These are phyloP conservation scores for Alsophila aescularia DNA, from an alignment of 2,888 invertebrate species.

Conservation along the genomic window DNA sequence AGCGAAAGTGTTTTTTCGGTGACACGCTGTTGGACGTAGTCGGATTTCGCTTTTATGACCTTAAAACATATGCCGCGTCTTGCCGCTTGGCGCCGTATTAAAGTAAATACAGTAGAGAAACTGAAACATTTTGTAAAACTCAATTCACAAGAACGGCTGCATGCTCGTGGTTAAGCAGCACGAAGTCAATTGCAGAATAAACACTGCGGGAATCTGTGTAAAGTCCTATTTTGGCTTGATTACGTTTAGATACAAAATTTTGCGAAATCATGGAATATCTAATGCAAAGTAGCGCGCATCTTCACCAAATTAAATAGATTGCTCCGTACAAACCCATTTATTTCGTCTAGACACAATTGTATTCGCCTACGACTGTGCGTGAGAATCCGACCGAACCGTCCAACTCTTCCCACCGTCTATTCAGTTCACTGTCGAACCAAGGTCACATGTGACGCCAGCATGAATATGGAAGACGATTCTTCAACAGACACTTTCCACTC, in stretches of 20 bases:
- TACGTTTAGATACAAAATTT: too few relatives aligned
- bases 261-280: too few relatives aligned
- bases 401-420: background rate
- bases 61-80: constrained; percentile 38
- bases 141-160: background rate
- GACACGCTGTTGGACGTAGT: constrained; percentile 41
- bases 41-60: constrained; percentile 58
- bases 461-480: constrained; percentile 23
- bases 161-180: background rate
- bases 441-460: constrained; percentile 23
- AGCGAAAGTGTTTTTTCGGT: constrained; percentile 58
- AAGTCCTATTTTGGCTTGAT: too few relatives aligned
- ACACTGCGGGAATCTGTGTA: too few relatives aligned
- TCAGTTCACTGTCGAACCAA: constrained; percentile 13
- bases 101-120: background rate
- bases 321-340: constrained; percentile 4
- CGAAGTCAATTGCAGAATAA: too few relatives aligned
- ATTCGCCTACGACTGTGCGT: constrained; percentile 15
- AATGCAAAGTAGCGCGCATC: too few relatives aligned
- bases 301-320: too few relatives aligned
- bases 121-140: background rate
- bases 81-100: background rate
- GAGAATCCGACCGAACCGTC: background rate
- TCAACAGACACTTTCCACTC: constrained; percentile 30
- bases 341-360: constrained; percentile 16